Percentiles rank a stretch among this genome's conserved stretches.
Evolutionary conservation across 2,113 vertebrate genomes (phyloP).

Genomic region (Stigmatopora nigra): DNA sequence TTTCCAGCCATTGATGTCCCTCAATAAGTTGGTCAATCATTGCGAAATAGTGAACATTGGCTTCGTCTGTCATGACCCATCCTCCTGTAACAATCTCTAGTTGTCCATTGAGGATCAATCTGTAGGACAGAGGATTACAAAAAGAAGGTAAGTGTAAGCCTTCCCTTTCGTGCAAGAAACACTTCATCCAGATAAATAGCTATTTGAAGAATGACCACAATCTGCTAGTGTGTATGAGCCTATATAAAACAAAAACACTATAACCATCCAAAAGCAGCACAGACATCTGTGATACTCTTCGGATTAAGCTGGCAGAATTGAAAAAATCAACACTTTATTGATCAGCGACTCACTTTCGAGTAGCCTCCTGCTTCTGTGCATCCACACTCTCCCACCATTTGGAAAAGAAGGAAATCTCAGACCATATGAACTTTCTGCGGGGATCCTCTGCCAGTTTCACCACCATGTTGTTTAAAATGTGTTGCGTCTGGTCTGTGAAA

Average conservation of each 20-base stretch:
- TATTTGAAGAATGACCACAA: constrained; percentile 42
- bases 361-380: constrained; percentile 77
- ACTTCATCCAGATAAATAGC: constrained; percentile 38
- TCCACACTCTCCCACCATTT: constrained; percentile 97
- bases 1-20: constrained; percentile 96
- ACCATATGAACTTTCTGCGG: constrained; percentile 93
- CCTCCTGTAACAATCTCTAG: constrained; percentile 93
- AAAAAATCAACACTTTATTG: background rate
- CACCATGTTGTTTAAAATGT: constrained; percentile 97
- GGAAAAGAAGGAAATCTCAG: constrained; percentile 90
- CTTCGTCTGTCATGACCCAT: constrained; percentile 98
- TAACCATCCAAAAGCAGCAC: constrained; percentile 2
- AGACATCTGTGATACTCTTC: constrained; percentile 4
- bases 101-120: constrained; percentile 77
- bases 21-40: constrained; percentile 97
- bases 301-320: background rate
- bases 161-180: constrained; percentile 12
- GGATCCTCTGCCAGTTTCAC: constrained; percentile 90
- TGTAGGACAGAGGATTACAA: constrained; percentile 51
- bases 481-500: constrained; percentile 91
- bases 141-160: constrained; percentile 51
- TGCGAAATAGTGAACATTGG: constrained; percentile 91
- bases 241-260: constrained; percentile 6
- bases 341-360: constrained; percentile 76
- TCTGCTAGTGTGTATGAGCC: background rate